Percentiles rank a stretch among this genome's conserved stretches.
Evolutionary conservation across 2,888 invertebrate genomes (phyloP).

Genomic region (Drosophila dives): DNA sequence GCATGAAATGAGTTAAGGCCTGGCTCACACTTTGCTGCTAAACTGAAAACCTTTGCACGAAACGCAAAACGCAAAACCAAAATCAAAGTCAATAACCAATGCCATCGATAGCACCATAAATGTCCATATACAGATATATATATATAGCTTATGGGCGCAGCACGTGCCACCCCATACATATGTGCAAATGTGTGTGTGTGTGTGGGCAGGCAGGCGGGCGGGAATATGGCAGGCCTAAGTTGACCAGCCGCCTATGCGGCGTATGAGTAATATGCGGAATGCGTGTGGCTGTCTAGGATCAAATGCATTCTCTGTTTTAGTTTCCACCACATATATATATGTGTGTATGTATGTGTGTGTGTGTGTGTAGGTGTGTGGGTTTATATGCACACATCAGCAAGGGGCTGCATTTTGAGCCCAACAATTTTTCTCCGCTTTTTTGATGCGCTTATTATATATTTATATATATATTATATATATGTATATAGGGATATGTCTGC

Average conservation of each 20-base stretch:
- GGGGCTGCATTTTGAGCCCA: constrained; percentile 14
- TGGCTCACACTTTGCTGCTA: constrained; percentile 16
- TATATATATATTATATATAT: not conserved
- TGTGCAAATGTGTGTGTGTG: not conserved
- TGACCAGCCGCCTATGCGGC: constrained; percentile 53
- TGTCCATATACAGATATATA: constrained; percentile 34
- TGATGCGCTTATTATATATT: constrained; percentile 41
- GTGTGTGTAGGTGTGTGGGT: not conserved
- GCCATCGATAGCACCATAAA: constrained; percentile 76
- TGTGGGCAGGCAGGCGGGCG: not conserved
- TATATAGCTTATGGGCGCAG: constrained; percentile 20
- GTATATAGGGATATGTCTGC: not conserved
- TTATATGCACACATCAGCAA: constrained; percentile 5
- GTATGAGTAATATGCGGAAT: constrained; percentile 69
- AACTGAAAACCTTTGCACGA: constrained; percentile 44
- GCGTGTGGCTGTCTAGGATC: constrained; percentile 57
- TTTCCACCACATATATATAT: constrained; percentile 16
- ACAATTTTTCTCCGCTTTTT: constrained; percentile 67
- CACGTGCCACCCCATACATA: not conserved
- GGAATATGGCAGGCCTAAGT: constrained; percentile 34
- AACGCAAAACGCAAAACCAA: constrained; percentile 43
- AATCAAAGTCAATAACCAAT: constrained; percentile 80
- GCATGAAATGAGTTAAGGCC: constrained; percentile 26
- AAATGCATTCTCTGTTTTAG: constrained; percentile 63
- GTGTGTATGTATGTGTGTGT: not conserved